Evolutionary conservation across 2,888 invertebrate genomes (phyloP).

Genomic region (Laothoe populi): DNA sequence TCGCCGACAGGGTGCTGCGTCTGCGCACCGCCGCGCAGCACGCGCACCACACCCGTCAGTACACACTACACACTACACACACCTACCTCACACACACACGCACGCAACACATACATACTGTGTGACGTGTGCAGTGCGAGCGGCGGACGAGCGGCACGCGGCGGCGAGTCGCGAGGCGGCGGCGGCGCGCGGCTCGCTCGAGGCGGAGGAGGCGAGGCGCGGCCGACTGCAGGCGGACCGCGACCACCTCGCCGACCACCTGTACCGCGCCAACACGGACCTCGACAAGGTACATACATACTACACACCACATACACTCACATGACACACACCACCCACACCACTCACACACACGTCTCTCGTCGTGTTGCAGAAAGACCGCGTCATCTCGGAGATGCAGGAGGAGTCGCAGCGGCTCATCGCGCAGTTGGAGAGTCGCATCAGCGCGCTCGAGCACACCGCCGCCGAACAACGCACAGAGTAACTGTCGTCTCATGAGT

Average conservation of each 20-base stretch:
- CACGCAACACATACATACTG: too few species aligned
- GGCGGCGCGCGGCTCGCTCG: slow-evolving; percentile 4
- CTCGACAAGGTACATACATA: slow-evolving; percentile 12
- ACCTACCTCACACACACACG: not conserved
- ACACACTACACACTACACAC: not conserved
- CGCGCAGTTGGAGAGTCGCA: not conserved
- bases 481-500: slow-evolving; percentile 44
- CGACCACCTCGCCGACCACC: slow-evolving; percentile 41
- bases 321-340: not conserved
- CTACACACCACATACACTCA: not conserved
- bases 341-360: not conserved
- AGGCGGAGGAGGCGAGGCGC: slow-evolving; percentile 17
- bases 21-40: too few species aligned
- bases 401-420: not conserved
- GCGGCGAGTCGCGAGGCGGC: slow-evolving; percentile 5
- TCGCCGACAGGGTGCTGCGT: too few species aligned
- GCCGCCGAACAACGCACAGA: slow-evolving; percentile 2
- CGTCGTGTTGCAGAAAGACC: slow-evolving; percentile 1
- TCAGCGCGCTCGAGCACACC: slow-evolving; percentile 14
- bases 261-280: slow-evolving; percentile 35
- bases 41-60: not conserved
- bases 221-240: slow-evolving; percentile 19
- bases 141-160: slow-evolving; percentile 14
- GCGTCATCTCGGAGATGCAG: slow-evolving; percentile 11
- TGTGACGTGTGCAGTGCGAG: too few species aligned